Base-by-base conservation (phyloP, 2,888 invertebrate genomes). In the Parelbella ahira region DNA sequence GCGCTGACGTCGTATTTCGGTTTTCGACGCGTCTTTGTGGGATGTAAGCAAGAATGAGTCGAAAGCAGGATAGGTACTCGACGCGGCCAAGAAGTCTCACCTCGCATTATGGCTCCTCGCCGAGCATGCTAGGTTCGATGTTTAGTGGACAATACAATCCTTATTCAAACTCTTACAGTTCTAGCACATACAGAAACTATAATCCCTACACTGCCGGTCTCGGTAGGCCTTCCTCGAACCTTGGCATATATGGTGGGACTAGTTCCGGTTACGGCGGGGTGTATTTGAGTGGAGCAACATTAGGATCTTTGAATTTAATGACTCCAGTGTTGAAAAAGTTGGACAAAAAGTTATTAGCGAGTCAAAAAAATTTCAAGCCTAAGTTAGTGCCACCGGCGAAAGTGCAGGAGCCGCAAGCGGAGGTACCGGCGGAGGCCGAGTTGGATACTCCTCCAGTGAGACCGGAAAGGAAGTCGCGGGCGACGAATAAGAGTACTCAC, bases 181-280 rank as follows among this genome's bases (percentile, higher is more conserved):
- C 83, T 4, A 74, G 67, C 49, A 59, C 70, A 11, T 84, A 83
- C 55, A 73, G 86, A 53, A 86, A 84, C 64, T 84, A 76, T 53
- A 84, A 84, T 49, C 86, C 86, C 6, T 86, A 86, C 55, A 80
- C 76, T 42, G 66, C 78, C 15, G 83, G 86, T 1, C 65, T 84
- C 53, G 79, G 81, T 1, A 65, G 87, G 21, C 59, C 75, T n/a
- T 74, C 80, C 1, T 74, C 79, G 2, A 78, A 76, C 50, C 63
- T 78, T 28, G 80, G 83, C n/a, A 84, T 90, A 41, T 91, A 92
- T 47, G 91, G 91, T 1, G 90, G 91, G 18, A 90, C 90, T 0
- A 74, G 89, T 47, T 90, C 91, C 2, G 92, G 92, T 3, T 93
- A 93, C 58, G 93, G 93, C 4, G 91, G 92, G 30, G 80, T 92